Evolutionary conservation across 1,140 invertebrate species (phyloP), one percentile per base, ranked within the genome.

Genomic region (Drosophila nikananu): DNA sequence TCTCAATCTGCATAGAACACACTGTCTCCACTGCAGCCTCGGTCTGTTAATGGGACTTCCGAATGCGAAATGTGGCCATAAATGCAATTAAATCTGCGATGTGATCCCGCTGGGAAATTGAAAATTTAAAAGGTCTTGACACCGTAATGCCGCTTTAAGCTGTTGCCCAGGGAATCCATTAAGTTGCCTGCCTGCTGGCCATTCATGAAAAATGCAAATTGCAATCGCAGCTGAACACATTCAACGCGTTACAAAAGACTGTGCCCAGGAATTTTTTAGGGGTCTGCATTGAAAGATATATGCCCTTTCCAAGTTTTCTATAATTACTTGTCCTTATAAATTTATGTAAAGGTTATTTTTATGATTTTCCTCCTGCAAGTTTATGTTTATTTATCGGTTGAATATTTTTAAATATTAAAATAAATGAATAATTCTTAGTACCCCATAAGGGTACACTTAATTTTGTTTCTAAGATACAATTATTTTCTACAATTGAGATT

Each of bases 81-180:
- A 83, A 79, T 76, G 67, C 57, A 83, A 80, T 80, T 80, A 61
- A 68, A 72, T 39, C 52, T 60, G 46, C 48, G 32, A 37, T 27
- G 37, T 67, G 27, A 23, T 71, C 30, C 21, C 15, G 55, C 19
- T 30, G 54, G 63, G 37, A 73, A 73, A 74, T 74, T 73, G 68
- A 74, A 74, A 73, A 61, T 74, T 73, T 73, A 73, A 74, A 73
- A 74, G 67, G 71, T 74, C 57, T 73, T 74, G 71, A 64, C 59
- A 52, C 32, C 30, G 35, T 59, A 60, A 74, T 61, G 68, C 44
- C 15, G 67, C 68, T 73, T 73, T 61, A 74, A 74, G 71, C 71
- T 51, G 68, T 73, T 74, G 55, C 68, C 55, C 54, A 30, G 46
- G 23, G 71, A 73, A 61, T 60, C 68, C 71, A 73, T 73, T 73